Evolutionary conservation across 2,113 vertebrate species (phyloP), one percentile per base, ranked within the genome.

Genomic region (Bathybates hornii): DNA sequence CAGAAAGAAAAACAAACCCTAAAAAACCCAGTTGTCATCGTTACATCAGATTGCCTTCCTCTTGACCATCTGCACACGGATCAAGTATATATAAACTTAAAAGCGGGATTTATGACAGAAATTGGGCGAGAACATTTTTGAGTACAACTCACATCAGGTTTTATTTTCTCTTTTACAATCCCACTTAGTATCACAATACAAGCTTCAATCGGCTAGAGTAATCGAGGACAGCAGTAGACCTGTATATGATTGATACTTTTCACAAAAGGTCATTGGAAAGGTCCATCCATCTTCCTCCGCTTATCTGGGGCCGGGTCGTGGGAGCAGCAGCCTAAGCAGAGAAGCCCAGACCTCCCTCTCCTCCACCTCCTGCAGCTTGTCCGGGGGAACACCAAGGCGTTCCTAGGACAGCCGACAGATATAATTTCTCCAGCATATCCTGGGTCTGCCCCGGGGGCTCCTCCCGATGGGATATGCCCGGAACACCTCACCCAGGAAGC

Each of bases 51-150:
- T 17, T 14, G 9, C 41, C 21, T 45, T 43, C 38, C 66, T 45
- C 38, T 73, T 73, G 68, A 73, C 38, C 21, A 73, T 45, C n/a
- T 73, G 0, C 41, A 45, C 2, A 0, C 1, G 2, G 68, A 17
- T 73, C 68, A 73, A 45, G 14, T 61, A 17, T 59, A 12, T 63
- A 63, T 66, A n/a, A 38, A 66, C 61, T 66, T 38, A 66, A 38
- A 71, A 36, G 36, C 0, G 2, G 11, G 7, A 71, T 71, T 43
- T 71, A 71, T 24, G 11, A 71, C 36, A 24, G 36, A 71, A 43
- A 43, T 24, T 9, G 36, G n/a, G 36, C 7, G 2, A 6, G 66
- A 71, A 43, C n/a, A 43, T 3, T 71, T 43, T 71, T 71, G 36
- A 41, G 36, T 68, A 8, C 36, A 68, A 41, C 10, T 68, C 63